These are phyloP conservation scores for Sarcophaga subvicina DNA, from an alignment of 2,888 invertebrate species.

Conservation along the genomic window DNA sequence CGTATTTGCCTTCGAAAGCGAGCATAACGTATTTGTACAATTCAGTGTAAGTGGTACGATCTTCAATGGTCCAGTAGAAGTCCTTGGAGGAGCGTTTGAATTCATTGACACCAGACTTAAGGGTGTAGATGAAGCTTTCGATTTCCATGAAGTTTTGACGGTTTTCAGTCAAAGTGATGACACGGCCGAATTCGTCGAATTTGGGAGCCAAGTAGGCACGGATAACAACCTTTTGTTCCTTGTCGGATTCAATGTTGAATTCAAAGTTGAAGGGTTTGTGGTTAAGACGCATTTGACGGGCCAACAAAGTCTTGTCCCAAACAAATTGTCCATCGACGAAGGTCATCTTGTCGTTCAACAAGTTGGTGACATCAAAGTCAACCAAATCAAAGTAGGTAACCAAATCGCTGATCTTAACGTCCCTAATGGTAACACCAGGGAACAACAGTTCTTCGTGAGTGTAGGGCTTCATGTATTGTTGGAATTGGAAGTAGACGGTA, in stretches of 20 bases:
- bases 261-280: conserved; percentile 86
- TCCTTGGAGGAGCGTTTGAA: conserved; percentile 76
- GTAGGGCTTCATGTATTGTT: conserved; percentile 84
- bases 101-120: conserved; percentile 83
- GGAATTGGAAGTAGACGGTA: conserved; percentile 84
- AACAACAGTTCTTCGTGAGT: conserved; percentile 84
- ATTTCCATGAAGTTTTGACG: conserved; percentile 86
- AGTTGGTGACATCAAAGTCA: conserved; percentile 83
- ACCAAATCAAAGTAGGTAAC: conserved; percentile 87
- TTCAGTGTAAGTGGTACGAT: conserved; percentile 82
- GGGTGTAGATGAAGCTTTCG: conserved; percentile 85
- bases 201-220: conserved; percentile 88
- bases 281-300: conserved; percentile 86
- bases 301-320: conserved; percentile 79
- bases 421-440: conserved; percentile 84
- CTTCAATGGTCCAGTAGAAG: conserved; percentile 83
- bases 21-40: conserved; percentile 82
- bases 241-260: conserved; percentile 84
- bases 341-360: conserved; percentile 69
- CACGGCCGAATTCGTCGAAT: conserved; percentile 84
- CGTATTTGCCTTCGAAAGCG: conserved; percentile 82
- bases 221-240: conserved; percentile 83
- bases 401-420: conserved; percentile 85
- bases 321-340: conserved; percentile 67
- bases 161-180: conserved; percentile 83